Evolutionary conservation across 2,888 invertebrate species (phyloP), one percentile per base, ranked within the genome.

Genomic region (Drosophila villosipedis): DNA sequence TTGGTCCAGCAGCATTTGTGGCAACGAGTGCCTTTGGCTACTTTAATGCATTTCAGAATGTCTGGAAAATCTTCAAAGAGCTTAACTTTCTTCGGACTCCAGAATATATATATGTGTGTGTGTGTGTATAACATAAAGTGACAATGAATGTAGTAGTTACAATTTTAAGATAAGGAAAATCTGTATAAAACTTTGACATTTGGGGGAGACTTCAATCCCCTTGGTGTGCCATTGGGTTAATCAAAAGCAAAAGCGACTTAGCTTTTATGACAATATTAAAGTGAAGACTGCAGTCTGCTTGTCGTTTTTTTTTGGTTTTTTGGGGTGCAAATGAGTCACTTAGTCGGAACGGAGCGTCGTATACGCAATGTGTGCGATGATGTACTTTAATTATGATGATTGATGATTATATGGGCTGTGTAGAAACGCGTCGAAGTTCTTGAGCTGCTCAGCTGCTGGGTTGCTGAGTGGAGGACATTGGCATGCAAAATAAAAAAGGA

Each of bases 381-480:
- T 79, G 83, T 78, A 76, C 76, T 80, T 74, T 80, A 90, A 86
- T 90, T 89, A 84, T 84, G 84, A 83, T 89, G 90, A 89, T 90
- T 90, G 90, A 90, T 89, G 89, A 84, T 78, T 76, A 73, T 76
- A 39, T 52, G 41, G 60, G 30, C 62, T 33, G 74, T 70, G 59
- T 60, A 59, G 43, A 58, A 41, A 33, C 25, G 65, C 49, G 68
- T 61, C 63, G 58, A 50, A 28, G 54, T 37, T 54, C 31, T 67
- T 53, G 39, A 37, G 9, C 35, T 57, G 50, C 6, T 33, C 12
- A 14, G 30, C 4, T 50, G 72, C 12, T 33, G 12, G 12, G 33
- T 3, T 53, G 72, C 14, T 39, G 39, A 57, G n/a, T 57, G 9
- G 33, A 58, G 43, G 30, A 53, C 54, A 67, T 70, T 78, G 89